These are phyloP conservation scores for Bombus consobrinus DNA, from an alignment of 1,140 invertebrate species.

Conservation along the genomic window DNA sequence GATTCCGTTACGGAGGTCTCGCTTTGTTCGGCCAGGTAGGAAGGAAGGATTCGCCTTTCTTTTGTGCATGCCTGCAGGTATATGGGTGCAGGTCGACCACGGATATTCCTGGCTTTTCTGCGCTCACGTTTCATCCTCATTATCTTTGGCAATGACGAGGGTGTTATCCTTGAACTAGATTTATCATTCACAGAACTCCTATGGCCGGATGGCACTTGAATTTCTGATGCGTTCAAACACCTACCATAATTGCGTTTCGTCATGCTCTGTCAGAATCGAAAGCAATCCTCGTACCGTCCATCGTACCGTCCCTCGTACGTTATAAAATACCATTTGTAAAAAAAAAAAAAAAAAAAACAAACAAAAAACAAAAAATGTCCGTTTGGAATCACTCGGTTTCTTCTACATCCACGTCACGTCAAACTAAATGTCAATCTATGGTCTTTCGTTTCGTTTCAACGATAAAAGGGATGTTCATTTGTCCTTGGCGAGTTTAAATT, in stretches of 20 bases:
- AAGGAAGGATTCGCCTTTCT: constrained; percentile 62
- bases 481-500: too few species aligned
- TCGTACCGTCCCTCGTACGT: neutral
- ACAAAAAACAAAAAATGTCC: too few species aligned
- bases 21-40: constrained; percentile 70
- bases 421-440: too few species aligned
- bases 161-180: constrained; percentile 71
- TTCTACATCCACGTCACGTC: too few species aligned
- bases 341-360: too few species aligned
- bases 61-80: constrained; percentile 63
- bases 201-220: constrained; percentile 16
- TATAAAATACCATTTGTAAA: neutral
- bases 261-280: neutral
- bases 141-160: constrained; percentile 70
- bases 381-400: too few species aligned
- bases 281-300: neutral
- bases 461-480: too few species aligned
- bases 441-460: too few species aligned
- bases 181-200: constrained; percentile 63
- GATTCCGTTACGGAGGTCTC: constrained; percentile 67
- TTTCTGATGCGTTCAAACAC: constrained; percentile 31
- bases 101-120: constrained; percentile 59
- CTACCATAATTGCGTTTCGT: constrained; percentile 23
- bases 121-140: constrained; percentile 61
- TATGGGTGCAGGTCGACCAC: constrained; percentile 60